These are phyloP conservation scores for Caenorhabditis remanei DNA, from an alignment of 1,140 invertebrate species.

Conservation along the genomic window DNA sequence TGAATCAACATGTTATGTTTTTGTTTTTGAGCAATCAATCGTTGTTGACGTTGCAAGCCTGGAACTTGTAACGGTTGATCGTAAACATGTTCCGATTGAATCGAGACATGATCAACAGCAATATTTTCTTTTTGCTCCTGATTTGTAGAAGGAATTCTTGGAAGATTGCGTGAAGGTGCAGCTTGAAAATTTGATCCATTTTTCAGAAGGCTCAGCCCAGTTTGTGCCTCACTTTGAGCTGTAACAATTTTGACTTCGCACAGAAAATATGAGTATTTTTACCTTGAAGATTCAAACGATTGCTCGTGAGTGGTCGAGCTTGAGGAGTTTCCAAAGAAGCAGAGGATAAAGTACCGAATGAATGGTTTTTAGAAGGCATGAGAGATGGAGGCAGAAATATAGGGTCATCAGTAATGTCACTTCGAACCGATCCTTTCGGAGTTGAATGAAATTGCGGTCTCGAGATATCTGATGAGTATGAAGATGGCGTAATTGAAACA, in stretches of 20 bases:
- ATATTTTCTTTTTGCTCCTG: background rate
- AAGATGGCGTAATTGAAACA: background rate
- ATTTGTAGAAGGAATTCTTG: background rate
- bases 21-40: background rate
- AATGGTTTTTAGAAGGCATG: background rate
- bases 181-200: background rate
- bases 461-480: background rate
- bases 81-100: background rate
- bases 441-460: background rate
- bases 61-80: constrained; percentile 2
- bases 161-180: background rate
- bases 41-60: background rate
- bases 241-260: background rate
- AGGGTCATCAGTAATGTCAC: background rate
- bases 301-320: background rate
- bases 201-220: constrained; percentile 10
- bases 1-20: constrained; percentile 7
- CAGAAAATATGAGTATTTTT: background rate
- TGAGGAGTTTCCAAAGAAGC: constrained; percentile 19
- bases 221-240: constrained; percentile 30
- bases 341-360: background rate
- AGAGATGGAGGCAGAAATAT: background rate
- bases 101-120: background rate
- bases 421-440: background rate
- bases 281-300: background rate